Base-by-base conservation (phyloP, 2,797 vertebrate species). In the Eulemur rubriventer region DNA sequence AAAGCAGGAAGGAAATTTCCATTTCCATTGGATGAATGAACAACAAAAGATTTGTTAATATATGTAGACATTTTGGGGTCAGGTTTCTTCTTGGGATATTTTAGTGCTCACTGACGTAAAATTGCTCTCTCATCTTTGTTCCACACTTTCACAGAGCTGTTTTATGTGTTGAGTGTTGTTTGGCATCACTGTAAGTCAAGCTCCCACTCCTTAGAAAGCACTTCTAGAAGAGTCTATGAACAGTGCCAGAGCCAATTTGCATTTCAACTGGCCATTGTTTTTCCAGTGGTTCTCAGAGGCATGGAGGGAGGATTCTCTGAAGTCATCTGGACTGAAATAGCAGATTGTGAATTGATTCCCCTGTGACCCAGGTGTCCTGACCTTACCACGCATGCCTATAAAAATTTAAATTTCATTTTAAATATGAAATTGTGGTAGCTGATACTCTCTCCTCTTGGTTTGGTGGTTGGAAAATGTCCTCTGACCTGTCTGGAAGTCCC, bases 1-100 rank as follows among this genome's bases (percentile, higher is more conserved):
- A 46, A 50, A 89, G 65, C 17, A 93, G 57, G 50, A 95, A 89
- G 16, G 69, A 86, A 69, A 88, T 59, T 93, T 95, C 33, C 12
- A 22, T 81, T 96, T 92, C 94, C 48, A 90, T 43, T 55, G 48
- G 61, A n/a, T 7, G 28, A 95, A 65, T 70, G n/a, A 35, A 38
- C 43, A 72, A 63, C n/a, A 70, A 28, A 84, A 35, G 35, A 76
- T 63, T 82, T 81, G 24, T 59, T 79, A 79, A 80, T 76, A 65
- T 63, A 69, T 46, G 41, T 59, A 65, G 73, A 75, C 52, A 72
- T 84, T 84, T 93, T 26, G 1, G 55, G 57, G 52, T 96, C 69
- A 80, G 35, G 38, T 89, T 91, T 96, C 69, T 91, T 43, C 73
- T 12, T 8, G 59, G 3, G 26, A 48, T 65, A 57, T 73, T 90